phyloP scores from a whole-genome alignment of 2,888 invertebrate genomes.

The Stegophylla sp. region DNA sequence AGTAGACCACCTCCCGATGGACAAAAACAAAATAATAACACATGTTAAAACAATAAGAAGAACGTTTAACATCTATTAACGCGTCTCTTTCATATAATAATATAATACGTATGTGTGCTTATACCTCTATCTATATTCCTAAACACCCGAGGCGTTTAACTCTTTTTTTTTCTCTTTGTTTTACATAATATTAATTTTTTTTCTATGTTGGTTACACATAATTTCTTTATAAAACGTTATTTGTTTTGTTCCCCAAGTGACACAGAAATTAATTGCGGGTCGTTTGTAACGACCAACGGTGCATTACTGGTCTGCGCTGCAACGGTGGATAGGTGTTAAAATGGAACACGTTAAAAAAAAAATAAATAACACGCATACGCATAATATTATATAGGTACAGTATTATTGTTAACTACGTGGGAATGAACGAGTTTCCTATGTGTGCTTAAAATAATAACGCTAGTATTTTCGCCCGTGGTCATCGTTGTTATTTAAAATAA shows the following conservation, averaged over 20 bases:
- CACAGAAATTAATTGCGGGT: conserved; percentile 38
- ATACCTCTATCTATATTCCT: not conserved
- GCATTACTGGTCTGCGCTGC: not conserved
- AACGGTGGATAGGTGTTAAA: conserved; percentile 23
- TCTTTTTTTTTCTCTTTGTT: not conserved
- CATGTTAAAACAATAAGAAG: conserved; percentile 49
- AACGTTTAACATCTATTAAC: conserved; percentile 43
- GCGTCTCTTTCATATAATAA: not conserved
- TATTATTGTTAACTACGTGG: conserved; percentile 30
- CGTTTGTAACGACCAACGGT: conserved; percentile 39
- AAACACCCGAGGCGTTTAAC: not conserved
- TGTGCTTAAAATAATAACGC: not conserved
- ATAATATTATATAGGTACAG: not conserved
- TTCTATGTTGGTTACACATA: not conserved
- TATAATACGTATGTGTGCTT: not conserved
- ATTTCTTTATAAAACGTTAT: conserved; percentile 47
- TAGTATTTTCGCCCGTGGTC: conserved; percentile 6
- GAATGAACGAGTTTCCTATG: conserved; percentile 18
- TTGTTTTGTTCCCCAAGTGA: conserved; percentile 40
- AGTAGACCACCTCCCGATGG: conserved; percentile 9
- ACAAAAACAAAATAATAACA: not conserved
- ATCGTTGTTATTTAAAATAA: conserved; percentile 31
- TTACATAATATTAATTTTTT: not conserved
- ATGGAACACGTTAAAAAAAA: not conserved
- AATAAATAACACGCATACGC: not conserved